Percentiles rank a stretch among this genome's conserved stretches.
These are phyloP conservation scores for Ooceraea biroi DNA, from an alignment of 1,140 invertebrate species.

Conservation along the genomic window DNA sequence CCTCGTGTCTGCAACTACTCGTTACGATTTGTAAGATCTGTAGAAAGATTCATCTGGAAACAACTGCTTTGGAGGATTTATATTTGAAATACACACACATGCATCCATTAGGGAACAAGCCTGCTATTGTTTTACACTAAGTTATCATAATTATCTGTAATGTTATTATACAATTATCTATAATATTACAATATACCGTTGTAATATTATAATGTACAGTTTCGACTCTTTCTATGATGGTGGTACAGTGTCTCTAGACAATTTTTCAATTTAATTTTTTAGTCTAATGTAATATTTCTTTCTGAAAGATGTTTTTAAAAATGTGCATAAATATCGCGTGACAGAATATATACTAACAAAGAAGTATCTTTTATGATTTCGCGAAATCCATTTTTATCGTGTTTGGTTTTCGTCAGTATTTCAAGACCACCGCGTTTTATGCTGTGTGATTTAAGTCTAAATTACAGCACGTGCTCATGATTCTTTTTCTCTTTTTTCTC, in stretches of 20 bases:
- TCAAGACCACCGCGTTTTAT: slow-evolving; percentile 20
- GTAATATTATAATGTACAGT: no score
- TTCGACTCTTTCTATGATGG: no score
- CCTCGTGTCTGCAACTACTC: neutral
- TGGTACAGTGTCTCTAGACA: no score
- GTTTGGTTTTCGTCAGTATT: slow-evolving; percentile 29
- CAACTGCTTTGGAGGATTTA: neutral
- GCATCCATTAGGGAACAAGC: no score
- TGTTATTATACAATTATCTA: no score
- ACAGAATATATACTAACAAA: neutral
- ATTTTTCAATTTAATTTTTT: neutral
- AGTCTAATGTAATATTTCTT: neutral
- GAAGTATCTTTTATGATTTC: slow-evolving; percentile 10
- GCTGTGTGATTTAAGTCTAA: slow-evolving; percentile 20
- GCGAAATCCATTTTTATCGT: slow-evolving; percentile 47
- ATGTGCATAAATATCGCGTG: neutral
- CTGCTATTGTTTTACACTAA: no score
- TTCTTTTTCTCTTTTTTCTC: slow-evolving; percentile 13
- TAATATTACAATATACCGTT: no score
- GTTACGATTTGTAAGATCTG: neutral
- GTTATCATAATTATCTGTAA: no score
- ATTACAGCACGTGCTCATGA: slow-evolving; percentile 15
- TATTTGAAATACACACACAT: neutral
- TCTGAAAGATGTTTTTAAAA: neutral
- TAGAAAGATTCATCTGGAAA: neutral